A percentile compares a stretch with the other conserved stretches of the same genome.
These are phyloP conservation scores for Adelphocoris suturalis DNA, from an alignment of 2,888 invertebrate species.

Conservation along the genomic window DNA sequence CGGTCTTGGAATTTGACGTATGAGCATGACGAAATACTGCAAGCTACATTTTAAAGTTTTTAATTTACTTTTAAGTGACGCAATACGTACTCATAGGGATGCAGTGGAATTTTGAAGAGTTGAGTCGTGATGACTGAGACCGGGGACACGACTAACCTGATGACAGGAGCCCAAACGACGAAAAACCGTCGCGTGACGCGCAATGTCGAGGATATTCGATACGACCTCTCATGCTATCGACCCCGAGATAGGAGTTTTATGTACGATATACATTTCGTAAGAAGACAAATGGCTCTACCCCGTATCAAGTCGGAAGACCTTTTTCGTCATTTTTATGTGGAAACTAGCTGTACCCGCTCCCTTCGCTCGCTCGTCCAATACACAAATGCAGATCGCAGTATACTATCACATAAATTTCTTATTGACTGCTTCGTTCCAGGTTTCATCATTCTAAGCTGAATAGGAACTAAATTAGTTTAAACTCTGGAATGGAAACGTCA, in stretches of 20 bases:
- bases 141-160: conserved; percentile 43
- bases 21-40: too few relatives aligned
- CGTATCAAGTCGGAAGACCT: neutral
- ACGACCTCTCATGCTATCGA: conserved; percentile 33
- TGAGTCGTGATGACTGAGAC: neutral
- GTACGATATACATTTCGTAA: conserved; percentile 10
- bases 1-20: too few relatives aligned
- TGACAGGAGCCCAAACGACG: conserved; percentile 47
- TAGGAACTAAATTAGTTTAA: too few relatives aligned
- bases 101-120: conserved; percentile 3
- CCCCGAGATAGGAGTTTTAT: neutral
- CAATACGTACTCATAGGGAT: conserved; percentile 37
- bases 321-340: neutral
- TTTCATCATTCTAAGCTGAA: too few relatives aligned
- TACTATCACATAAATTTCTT: too few relatives aligned
- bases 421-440: too few relatives aligned
- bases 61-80: too few relatives aligned
- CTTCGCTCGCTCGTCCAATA: too few relatives aligned
- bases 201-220: conserved; percentile 58
- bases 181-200: conserved; percentile 52
- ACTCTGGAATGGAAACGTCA: too few relatives aligned
- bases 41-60: too few relatives aligned
- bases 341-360: too few relatives aligned
- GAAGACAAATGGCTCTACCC: neutral
- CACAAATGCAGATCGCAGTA: too few relatives aligned